Conservation (phyloP, 2,888 invertebrate genomes). For the Silvanus unidentatus region DNA sequence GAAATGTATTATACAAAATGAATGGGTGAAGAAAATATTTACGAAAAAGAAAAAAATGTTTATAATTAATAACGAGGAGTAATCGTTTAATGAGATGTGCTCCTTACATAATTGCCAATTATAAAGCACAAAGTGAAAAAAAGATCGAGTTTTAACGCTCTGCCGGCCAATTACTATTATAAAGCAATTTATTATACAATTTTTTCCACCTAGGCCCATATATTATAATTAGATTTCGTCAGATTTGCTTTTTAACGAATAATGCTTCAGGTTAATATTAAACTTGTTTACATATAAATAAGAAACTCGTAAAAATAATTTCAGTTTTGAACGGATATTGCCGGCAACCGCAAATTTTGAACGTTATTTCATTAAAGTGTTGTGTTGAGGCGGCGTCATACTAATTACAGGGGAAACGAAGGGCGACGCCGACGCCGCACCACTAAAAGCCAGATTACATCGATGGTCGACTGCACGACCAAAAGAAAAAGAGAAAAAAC, state of each 20-base stretch:
- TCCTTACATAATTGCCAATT: too few relatives aligned
- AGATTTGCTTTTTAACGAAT: not conserved
- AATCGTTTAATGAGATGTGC: too few relatives aligned
- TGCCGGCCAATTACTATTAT: too few relatives aligned
- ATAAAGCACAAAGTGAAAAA: too few relatives aligned
- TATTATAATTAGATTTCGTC: constrained; percentile 1
- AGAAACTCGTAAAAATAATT: constrained; percentile 7
- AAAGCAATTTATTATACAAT: not conserved
- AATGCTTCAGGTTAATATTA: constrained; percentile 1
- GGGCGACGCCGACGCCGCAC: constrained; percentile 16
- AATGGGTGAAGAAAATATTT: too few relatives aligned
- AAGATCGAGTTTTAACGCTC: too few relatives aligned
- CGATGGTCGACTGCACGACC: constrained; percentile 7
- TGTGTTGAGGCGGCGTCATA: constrained; percentile 11
- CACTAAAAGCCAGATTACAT: constrained; percentile 6
- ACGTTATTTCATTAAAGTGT: constrained; percentile 16
- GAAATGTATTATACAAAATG: too few relatives aligned
- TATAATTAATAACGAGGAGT: too few relatives aligned
- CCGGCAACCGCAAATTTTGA: constrained; percentile 8
- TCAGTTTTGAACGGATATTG: constrained; percentile 13
- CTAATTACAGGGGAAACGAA: constrained; percentile 19
- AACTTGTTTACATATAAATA: constrained; percentile 7
- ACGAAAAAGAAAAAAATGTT: too few relatives aligned
- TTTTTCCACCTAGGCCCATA: not conserved
- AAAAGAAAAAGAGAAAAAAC: constrained; percentile 3